Conservation (phyloP, 1,140 invertebrate species). For the Euwallacea similis region DNA sequence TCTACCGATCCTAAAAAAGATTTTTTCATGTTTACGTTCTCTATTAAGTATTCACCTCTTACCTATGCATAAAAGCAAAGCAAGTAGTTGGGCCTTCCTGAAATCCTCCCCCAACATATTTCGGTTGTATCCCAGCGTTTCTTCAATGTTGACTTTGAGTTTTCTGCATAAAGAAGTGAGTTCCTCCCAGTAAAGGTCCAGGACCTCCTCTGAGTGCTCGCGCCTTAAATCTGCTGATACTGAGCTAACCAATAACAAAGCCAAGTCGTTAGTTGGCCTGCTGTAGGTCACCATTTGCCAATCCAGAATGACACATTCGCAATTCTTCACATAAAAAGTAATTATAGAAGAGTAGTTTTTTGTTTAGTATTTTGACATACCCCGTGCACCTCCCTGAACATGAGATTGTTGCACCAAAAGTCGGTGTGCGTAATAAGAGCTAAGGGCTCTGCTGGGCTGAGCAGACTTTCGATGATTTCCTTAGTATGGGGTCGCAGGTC, state of each 20-base stretch:
- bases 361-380: background rate
- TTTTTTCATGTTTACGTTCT: background rate
- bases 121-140: conserved; percentile 60
- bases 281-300: conserved; percentile 85
- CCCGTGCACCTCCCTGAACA: conserved; percentile 61
- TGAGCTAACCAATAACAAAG: conserved; percentile 76
- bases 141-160: conserved; percentile 63
- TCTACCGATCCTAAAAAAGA: conserved; percentile 65
- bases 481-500: conserved; percentile 62
- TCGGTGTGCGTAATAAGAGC: conserved; percentile 77
- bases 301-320: conserved; percentile 69
- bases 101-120: conserved; percentile 66
- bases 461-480: conserved; percentile 64
- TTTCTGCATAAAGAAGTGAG: conserved; percentile 60
- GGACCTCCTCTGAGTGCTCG: conserved; percentile 60
- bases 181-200: conserved; percentile 70
- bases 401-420: conserved; percentile 81
- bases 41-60: background rate
- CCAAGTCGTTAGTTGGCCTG: conserved; percentile 75
- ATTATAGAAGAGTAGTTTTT: background rate
- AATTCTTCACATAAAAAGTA: background rate
- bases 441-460: conserved; percentile 67
- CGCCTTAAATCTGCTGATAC: conserved; percentile 70
- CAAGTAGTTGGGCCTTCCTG: conserved; percentile 70
- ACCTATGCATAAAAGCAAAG: conserved; percentile 72